Conservation (phyloP, 2,113 vertebrate species). For the Brevimyrus niger region DNA sequence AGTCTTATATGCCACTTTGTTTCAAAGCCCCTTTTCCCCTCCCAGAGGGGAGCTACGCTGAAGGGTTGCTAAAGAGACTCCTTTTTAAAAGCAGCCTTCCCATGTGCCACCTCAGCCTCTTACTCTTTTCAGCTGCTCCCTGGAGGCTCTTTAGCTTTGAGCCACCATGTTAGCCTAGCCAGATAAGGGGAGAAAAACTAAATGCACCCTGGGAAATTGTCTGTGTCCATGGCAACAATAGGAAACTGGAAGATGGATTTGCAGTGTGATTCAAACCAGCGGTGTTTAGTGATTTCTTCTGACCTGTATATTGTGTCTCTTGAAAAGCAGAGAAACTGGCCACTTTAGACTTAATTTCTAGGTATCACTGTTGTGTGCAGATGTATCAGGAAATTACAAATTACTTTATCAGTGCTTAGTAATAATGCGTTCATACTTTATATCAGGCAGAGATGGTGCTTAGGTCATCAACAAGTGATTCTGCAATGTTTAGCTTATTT, state of each 20-base stretch:
- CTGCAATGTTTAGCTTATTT: not conserved
- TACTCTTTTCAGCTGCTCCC: conserved; percentile 31
- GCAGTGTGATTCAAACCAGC: conserved; percentile 42
- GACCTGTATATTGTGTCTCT: conserved; percentile 30
- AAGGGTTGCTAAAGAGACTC: conserved; percentile 39
- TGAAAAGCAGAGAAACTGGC: conserved; percentile 6
- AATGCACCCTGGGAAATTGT: conserved; percentile 43
- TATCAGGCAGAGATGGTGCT: not conserved
- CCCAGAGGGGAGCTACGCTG: conserved; percentile 13
- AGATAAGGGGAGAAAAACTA: conserved; percentile 18
- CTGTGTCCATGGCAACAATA: conserved; percentile 49
- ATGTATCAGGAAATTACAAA: too few species aligned
- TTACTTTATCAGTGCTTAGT: not conserved
- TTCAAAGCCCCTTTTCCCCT: conserved; percentile 16
- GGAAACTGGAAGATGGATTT: conserved; percentile 46
- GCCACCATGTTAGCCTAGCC: conserved; percentile 33
- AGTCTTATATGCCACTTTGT: conserved; percentile 12
- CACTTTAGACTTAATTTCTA: conserved; percentile 11
- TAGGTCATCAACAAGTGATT: not conserved
- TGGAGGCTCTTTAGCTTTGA: conserved; percentile 40
- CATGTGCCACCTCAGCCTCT: conserved; percentile 6
- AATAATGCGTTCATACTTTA: not conserved
- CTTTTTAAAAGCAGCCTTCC: conserved; percentile 21
- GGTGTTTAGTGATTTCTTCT: conserved; percentile 31
- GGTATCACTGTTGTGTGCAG: not conserved